These are phyloP conservation scores for Cyaniris semiargus DNA, from an alignment of 2,888 invertebrate species.

Conservation along the genomic window DNA sequence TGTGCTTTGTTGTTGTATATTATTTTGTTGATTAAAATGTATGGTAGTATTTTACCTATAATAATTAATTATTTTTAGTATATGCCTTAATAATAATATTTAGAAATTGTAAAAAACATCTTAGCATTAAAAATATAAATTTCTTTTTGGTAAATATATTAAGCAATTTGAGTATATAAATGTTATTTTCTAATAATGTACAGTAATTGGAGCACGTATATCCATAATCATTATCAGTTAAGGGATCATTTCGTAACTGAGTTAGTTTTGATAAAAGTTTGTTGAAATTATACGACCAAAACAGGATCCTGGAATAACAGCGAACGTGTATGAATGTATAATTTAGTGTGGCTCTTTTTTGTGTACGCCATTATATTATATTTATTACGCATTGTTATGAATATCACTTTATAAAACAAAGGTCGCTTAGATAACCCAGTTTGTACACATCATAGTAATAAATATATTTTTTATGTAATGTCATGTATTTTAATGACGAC, in stretches of 20 bases:
- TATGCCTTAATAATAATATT: background rate
- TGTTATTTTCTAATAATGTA: too few species aligned
- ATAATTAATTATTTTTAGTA: background rate
- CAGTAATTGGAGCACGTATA: background rate
- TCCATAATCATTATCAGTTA: background rate
- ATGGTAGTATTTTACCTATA: background rate
- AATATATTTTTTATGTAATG: background rate
- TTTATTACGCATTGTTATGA: constrained; percentile 9
- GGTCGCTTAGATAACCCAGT: background rate
- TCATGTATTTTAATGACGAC: background rate
- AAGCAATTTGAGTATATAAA: too few species aligned
- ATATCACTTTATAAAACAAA: constrained; percentile 16
- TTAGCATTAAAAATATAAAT: too few species aligned
- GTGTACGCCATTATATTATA: background rate
- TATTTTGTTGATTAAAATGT: background rate
- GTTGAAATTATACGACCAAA: background rate
- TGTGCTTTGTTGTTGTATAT: background rate
- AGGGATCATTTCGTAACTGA: background rate
- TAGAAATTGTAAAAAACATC: background rate
- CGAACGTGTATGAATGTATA: background rate
- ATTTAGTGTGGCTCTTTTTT: constrained; percentile 1
- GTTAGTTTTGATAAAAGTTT: background rate
- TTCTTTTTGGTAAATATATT: too few species aligned
- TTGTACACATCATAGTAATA: background rate
- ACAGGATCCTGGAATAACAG: background rate